Base-by-base conservation (phyloP, 2,888 invertebrate species). In the Slavum lentiscoides region DNA sequence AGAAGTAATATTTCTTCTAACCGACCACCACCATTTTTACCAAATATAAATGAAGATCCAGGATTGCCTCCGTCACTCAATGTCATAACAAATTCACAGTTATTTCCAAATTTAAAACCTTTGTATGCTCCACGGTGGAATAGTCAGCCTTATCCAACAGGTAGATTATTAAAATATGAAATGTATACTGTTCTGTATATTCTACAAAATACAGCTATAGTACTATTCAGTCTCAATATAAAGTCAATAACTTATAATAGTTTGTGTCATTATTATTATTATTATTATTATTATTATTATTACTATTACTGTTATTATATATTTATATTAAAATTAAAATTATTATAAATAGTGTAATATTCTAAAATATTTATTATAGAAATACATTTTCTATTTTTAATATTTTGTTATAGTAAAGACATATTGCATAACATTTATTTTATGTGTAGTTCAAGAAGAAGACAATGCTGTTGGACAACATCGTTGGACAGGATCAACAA, bases 111-210 rank as follows among this genome's bases (percentile, higher is more conserved):
- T 84, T 89, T 92, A 75, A 89, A 90, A 83, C 90, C 91, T 0
- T 89, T 90, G 15, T 91, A 90, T 84, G 91, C 90, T 17, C 89
- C 91, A 0, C 87, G 92, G 72, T 92, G 92, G 92, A 90, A 91
- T 49, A 91, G 90, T 66, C 86, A 85, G 75, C 62, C 68, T 15
- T 82, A 74, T 39, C 82, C 82, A n/a, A 68, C 80, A 67, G 73
- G 77, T 74, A 82, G 53, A 49, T 73, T 80, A 73, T 83, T 53
- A 17, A 15, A 30, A 30, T 30, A 30, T 5, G 39, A 15, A 61
- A 11, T 59, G 53, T 55, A 49, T 49, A 11, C 11, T 8, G 13
- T 13, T 49, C 1, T 13, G 11, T 30, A 49, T 49, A 15, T 49
- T 13, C 8, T 13, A 49, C 13, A 30, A 30, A 30, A 49, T 49